These are phyloP conservation scores for Tenrec ecaudatus DNA, from an alignment of 2,113 vertebrate species.

Conservation along the genomic window DNA sequence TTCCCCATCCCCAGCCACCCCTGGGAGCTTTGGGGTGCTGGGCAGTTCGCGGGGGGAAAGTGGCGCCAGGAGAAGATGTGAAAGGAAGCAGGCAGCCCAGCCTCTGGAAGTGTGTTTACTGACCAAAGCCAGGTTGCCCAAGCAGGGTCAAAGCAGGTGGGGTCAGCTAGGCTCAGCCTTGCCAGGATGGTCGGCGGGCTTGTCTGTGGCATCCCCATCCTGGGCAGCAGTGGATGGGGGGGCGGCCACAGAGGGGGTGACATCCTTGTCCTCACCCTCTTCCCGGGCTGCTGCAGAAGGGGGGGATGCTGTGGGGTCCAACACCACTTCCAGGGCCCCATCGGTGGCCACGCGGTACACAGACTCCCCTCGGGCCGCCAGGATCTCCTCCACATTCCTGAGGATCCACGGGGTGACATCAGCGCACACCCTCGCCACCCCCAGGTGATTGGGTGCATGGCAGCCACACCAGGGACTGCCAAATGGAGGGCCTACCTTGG, in stretches of 20 bases:
- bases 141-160: background rate
- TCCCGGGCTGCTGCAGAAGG: background rate
- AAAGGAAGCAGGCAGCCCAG: background rate
- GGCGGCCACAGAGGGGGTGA: background rate
- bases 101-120: slow-evolving; percentile 46
- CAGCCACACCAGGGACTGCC: no score
- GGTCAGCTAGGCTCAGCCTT: slow-evolving; percentile 33
- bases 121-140: background rate
- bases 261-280: background rate
- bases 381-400: slow-evolving; percentile 98
- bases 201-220: background rate
- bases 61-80: background rate
- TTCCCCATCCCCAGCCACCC: background rate
- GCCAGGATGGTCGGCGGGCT: background rate
- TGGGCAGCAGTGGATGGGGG: no score
- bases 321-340: slow-evolving; percentile 89
- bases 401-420: background rate
- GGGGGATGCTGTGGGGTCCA: slow-evolving; percentile 60
- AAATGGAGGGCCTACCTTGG: no score
- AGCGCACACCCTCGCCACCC: no score
- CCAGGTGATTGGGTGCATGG: no score
- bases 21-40: no score
- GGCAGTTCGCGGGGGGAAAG: background rate
- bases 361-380: slow-evolving; percentile 94
- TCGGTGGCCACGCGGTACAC: slow-evolving; percentile 88